Conservation (phyloP, 1,140 invertebrate species). For the Meloidogyne chitwoodi region DNA sequence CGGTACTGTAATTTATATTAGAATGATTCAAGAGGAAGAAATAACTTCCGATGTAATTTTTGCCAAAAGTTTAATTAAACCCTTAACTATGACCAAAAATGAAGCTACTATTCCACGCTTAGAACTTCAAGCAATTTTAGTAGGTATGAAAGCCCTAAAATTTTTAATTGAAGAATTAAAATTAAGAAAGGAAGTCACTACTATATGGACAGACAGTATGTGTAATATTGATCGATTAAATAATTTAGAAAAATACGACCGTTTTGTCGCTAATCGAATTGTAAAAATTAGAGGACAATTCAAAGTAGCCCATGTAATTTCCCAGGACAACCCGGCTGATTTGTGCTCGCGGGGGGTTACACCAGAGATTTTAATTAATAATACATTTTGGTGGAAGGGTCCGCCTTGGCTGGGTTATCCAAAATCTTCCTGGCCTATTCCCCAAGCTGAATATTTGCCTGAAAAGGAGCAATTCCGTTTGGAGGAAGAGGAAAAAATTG, state of each 20-base stretch:
- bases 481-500: background rate
- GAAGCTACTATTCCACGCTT: background rate
- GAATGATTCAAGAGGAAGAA: background rate
- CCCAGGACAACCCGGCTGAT: background rate
- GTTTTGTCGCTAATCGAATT: background rate
- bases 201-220: too few species aligned
- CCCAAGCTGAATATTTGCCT: background rate
- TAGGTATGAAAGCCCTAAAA: too few species aligned
- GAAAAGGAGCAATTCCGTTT: background rate
- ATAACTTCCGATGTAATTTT: background rate
- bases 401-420: background rate
- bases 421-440: background rate
- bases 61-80: conserved; percentile 2
- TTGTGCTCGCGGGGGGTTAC: background rate
- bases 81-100: background rate
- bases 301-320: background rate
- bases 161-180: too few species aligned
- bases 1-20: background rate
- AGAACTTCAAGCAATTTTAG: background rate
- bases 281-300: background rate
- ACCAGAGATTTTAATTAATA: background rate
- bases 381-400: background rate
- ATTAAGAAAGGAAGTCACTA: too few species aligned
- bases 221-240: background rate
- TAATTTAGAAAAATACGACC: background rate